Conservation (phyloP, 2,888 invertebrate species). For the Syrphus vitripennis region DNA sequence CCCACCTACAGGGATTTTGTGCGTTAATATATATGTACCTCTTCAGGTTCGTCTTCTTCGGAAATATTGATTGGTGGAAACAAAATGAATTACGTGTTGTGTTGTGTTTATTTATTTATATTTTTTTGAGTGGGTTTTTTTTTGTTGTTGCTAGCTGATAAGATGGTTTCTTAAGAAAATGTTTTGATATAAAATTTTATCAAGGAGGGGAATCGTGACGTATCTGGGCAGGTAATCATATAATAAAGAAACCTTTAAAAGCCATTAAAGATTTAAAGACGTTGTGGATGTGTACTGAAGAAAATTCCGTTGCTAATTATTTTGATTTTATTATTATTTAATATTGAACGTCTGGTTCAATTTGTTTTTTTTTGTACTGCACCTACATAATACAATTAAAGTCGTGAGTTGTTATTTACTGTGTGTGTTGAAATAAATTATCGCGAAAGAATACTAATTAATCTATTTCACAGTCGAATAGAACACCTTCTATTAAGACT, state of each 20-base stretch:
- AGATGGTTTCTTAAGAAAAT: background rate
- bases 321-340: background rate
- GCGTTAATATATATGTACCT: constrained; percentile 6
- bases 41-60: background rate
- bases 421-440: background rate
- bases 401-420: background rate
- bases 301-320: constrained; percentile 14
- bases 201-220: background rate
- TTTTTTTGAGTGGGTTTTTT: background rate
- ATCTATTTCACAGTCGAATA: background rate
- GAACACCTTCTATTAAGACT: background rate
- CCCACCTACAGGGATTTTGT: background rate
- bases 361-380: background rate
- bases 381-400: background rate
- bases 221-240: background rate
- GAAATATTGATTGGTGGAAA: background rate
- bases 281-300: no score
- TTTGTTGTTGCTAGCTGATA: background rate
- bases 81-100: background rate
- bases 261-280: no score
- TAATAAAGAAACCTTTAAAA: background rate
- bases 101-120: background rate
- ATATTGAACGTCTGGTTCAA: background rate
- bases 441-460: background rate
- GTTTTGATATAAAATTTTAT: background rate